Base-by-base conservation (phyloP, 2,797 vertebrate genomes). In the Chelon labrosus region DNA sequence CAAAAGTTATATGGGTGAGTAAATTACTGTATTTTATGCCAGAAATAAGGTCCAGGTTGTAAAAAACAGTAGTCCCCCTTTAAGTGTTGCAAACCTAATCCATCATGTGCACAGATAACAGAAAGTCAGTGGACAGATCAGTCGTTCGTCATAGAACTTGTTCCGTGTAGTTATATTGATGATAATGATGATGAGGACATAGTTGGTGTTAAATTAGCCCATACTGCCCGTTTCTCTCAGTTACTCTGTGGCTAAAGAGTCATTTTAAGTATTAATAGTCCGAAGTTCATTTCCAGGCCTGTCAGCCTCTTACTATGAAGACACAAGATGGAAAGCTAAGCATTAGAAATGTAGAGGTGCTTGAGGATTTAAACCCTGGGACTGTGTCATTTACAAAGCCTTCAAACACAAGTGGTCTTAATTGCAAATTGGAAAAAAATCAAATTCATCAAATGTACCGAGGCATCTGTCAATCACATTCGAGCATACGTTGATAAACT, bases 401-500 rank as follows among this genome's bases (percentile, higher is more conserved):
- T 19, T 65, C 41, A 58, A 27, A 35, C 35, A 54, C 63, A 41
- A 68, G 20, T 13, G 16, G 62, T 67, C 5, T 2, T 79, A 67
- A 78, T 6, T 74, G 52, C 49, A 71, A 77, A 77, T 79, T 53
- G 65, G 51, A 65, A 44, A 71, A 39, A 72, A 73, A 37, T 0
- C 10, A 3, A 77, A 78, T 75, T 44, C 31, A 73, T 76, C 27
- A 54, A 63, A 35, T 59, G 39, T 71, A 79, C 14, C 38, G 59
- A 77, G 37, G 37, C 67, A 72, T 79, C 57, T 75, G 67, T 74
- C 70, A 78, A 38, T 73, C 68, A 57, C 41, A 50, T 65, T 55
- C 19, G 65, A 72, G 77, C 65, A 55, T 53, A 49, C 59, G 52
- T 8, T 75, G 16, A 82, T 72, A 16, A 60, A 75, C 83, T 58